A percentile compares a stretch with the other conserved stretches of the same genome.
These are phyloP conservation scores for Meriones psammophilus DNA, from an alignment of 2,797 vertebrate species.

Conservation along the genomic window DNA sequence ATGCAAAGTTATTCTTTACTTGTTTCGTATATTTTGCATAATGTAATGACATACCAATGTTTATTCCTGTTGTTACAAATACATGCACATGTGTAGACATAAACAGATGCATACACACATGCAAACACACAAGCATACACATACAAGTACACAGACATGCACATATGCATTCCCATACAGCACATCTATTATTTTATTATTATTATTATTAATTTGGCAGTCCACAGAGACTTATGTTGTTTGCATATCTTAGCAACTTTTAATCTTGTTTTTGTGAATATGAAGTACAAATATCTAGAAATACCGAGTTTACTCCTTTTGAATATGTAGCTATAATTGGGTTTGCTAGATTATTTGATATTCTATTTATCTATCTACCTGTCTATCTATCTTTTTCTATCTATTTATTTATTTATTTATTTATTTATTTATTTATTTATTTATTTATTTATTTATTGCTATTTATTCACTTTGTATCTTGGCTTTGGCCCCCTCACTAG, in stretches of 20 bases:
- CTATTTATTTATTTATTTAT: too few species aligned
- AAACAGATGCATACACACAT: background rate
- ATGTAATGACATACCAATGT: background rate
- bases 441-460: too few species aligned
- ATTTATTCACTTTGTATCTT: too few species aligned
- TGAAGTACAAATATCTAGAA: background rate
- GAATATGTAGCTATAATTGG: background rate
- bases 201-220: background rate
- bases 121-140: background rate
- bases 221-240: background rate
- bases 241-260: background rate
- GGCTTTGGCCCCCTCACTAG: too few species aligned
- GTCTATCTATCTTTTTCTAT: too few species aligned
- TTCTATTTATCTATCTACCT: background rate
- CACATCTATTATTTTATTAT: background rate
- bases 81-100: background rate
- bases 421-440: too few species aligned
- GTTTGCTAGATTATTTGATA: background rate
- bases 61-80: background rate
- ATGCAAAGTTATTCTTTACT: background rate
- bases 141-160: too few species aligned
- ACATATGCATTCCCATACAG: rapidly evolving
- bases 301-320: background rate
- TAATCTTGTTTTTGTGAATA: background rate
- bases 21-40: background rate